phyloP scores from a whole-genome alignment of 1,140 invertebrate genomes.

The Tetramorium parvispinum region DNA sequence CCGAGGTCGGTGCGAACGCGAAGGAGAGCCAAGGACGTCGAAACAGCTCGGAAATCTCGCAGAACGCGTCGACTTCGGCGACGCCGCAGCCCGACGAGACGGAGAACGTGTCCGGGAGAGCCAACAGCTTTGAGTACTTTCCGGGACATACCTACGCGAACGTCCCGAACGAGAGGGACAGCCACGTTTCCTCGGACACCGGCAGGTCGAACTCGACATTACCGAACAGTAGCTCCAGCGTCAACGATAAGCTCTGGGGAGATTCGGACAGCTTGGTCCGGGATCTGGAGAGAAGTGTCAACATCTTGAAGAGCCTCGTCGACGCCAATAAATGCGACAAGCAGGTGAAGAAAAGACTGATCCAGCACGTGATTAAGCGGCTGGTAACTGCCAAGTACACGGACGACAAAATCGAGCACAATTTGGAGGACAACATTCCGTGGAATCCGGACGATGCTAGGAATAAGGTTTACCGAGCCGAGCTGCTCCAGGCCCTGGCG shows the following conservation, averaged over 20 bases:
- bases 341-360: slow-evolving; percentile 82
- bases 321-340: slow-evolving; percentile 83
- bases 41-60: slow-evolving; percentile 73
- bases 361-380: slow-evolving; percentile 84
- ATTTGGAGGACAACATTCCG: slow-evolving; percentile 81
- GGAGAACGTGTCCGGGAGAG: slow-evolving; percentile 81
- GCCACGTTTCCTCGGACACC: slow-evolving; percentile 79
- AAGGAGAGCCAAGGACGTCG: slow-evolving; percentile 37
- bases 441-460: slow-evolving; percentile 84
- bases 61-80: slow-evolving; percentile 70
- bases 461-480: slow-evolving; percentile 81
- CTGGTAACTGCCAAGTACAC: slow-evolving; percentile 82
- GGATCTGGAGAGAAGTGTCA: slow-evolving; percentile 84
- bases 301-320: slow-evolving; percentile 83
- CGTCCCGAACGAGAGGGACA: slow-evolving; percentile 76
- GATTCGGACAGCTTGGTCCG: slow-evolving; percentile 82
- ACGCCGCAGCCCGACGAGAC: slow-evolving; percentile 76
- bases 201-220: slow-evolving; percentile 81
- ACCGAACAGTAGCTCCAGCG: slow-evolving; percentile 84
- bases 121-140: slow-evolving; percentile 86
- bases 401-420: slow-evolving; percentile 82
- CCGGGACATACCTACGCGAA: slow-evolving; percentile 85
- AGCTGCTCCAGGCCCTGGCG: slow-evolving; percentile 80
- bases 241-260: slow-evolving; percentile 84
- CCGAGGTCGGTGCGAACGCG: background rate